Base-by-base conservation (phyloP, 2,113 vertebrate species). In the Zapus hudsonius region DNA sequence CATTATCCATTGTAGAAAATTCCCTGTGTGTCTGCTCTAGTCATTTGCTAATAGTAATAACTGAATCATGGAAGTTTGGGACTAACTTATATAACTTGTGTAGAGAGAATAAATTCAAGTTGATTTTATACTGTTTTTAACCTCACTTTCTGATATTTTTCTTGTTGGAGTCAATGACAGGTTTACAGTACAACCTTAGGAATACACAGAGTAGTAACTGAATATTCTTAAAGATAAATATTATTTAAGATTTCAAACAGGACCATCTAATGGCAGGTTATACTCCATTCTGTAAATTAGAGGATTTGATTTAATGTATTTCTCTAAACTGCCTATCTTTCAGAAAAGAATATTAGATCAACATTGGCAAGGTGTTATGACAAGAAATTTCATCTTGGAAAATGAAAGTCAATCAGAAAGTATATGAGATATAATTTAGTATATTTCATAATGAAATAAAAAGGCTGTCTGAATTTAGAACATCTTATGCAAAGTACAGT, bases 401-500 rank as follows among this genome's bases (percentile, higher is more conserved):
- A 78, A 6, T 91, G 64, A 36, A 2, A 31, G 0, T 86, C 29
- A 57, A 4, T 92, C 47, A 75, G 66, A 93, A 38, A 61, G 9
- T 84, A 59, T 94, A 55, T 76, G 64, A 95, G 93, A 84, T 92
- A 0, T 47, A 22, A 0, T 78, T 88, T 2, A 67, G 90, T 92
- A 15, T 74, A 59, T 92, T 94, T 61, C 73, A 74, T 85, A 83
- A 94, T 12, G 15, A 15, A 93, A 83, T 66, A 72, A 87, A 86
- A 76, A 13, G 66, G 23, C 19, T 93, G 96, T 2, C 40, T 72
- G 10, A 92, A 94, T 87, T 80, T 29, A 72, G 87, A 5, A 89
- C 64, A 1, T 5, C 31, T 52, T 78, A 13, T 78, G 13, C 22
- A 59, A 1, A 92, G 12, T 2, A 74, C 5, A 80, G 78, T 52